Conservation (phyloP, 2,113 vertebrate species). For the Apistogramma diplotaenia region DNA sequence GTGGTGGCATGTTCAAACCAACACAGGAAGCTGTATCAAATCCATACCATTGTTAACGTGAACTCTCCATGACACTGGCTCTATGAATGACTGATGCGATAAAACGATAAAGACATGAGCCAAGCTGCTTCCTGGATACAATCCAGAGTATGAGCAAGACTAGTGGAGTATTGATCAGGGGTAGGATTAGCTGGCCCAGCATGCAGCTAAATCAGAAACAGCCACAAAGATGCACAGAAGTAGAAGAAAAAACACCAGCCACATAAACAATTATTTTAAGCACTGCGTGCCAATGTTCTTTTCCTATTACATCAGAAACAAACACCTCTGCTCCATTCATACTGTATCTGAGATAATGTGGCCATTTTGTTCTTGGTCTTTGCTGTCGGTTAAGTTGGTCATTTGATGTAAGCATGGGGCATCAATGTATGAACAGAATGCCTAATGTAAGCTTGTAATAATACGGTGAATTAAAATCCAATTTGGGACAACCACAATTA, state of each 20-base stretch:
- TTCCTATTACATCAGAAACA: neutral
- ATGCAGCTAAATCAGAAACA: slow-evolving; percentile 46
- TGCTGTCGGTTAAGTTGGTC: neutral
- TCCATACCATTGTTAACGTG: neutral
- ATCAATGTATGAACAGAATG: neutral
- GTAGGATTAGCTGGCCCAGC: slow-evolving; percentile 49
- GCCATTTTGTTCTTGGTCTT: neutral
- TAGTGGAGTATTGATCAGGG: slow-evolving; percentile 59
- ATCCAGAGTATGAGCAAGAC: slow-evolving; percentile 34
- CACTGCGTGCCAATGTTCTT: neutral
- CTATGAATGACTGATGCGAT: slow-evolving; percentile 35
- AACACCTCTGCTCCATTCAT: neutral
- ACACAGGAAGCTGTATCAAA: slow-evolving; percentile 6
- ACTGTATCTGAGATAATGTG: neutral
- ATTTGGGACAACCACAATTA: neutral
- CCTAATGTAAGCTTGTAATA: neutral
- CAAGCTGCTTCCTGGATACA: slow-evolving; percentile 25
- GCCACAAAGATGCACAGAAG: slow-evolving; percentile 19
- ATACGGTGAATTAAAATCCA: neutral
- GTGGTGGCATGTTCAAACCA: neutral
- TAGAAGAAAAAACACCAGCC: slow-evolving; percentile 17
- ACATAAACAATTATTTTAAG: neutral
- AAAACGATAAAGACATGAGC: slow-evolving; percentile 29
- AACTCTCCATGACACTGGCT: slow-evolving; percentile 5
- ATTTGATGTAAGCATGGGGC: neutral